A percentile compares a stretch with the other conserved stretches of the same genome.
Evolutionary conservation across 2,888 invertebrate genomes (phyloP).

Genomic region (Dicyrtomina minuta): DNA sequence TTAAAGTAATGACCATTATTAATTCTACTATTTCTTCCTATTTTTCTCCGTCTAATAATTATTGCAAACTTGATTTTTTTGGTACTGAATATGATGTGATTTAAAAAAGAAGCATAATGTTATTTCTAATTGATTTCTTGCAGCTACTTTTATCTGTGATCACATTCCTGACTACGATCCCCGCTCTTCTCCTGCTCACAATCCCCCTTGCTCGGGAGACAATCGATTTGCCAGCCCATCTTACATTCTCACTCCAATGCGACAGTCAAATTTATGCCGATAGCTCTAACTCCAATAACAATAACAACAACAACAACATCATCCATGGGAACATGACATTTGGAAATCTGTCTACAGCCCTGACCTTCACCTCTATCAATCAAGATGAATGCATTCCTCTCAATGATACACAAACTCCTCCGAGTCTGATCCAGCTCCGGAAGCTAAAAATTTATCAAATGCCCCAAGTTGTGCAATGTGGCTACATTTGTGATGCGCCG

Average conservation of each 20-base stretch:
- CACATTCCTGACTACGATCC: constrained; percentile 67
- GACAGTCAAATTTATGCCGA: too few species aligned
- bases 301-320: too few species aligned
- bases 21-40: too few species aligned
- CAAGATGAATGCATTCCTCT: background rate
- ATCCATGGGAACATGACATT: too few species aligned
- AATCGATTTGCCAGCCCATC: constrained; percentile 65
- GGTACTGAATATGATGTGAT: too few species aligned
- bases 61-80: too few species aligned
- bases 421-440: too few species aligned
- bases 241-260: constrained; percentile 65
- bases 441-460: background rate
- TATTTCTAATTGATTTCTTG: too few species aligned
- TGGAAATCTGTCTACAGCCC: background rate
- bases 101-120: too few species aligned
- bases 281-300: background rate
- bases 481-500: constrained; percentile 3
- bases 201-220: constrained; percentile 72
- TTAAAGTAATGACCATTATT: constrained; percentile 64
- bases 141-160: constrained; percentile 70
- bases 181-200: constrained; percentile 67
- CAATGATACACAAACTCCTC: background rate
- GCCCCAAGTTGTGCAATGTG: constrained; percentile 12
- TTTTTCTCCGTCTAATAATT: too few species aligned
- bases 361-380: background rate